phyloP scores from a whole-genome alignment of 2,797 vertebrate genomes.

The Coilia nasus region DNA sequence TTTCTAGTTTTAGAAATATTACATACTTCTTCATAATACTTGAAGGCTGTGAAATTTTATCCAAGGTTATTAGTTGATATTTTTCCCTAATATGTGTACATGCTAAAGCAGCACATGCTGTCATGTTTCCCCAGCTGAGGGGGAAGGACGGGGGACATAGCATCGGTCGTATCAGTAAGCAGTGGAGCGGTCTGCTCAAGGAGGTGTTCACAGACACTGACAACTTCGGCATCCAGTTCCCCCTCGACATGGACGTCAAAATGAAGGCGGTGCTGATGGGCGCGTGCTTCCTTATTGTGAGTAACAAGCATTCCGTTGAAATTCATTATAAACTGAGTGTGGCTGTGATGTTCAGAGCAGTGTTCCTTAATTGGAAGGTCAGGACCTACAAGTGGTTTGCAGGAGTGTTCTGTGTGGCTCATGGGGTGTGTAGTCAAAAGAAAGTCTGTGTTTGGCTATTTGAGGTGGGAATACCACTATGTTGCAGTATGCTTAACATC shows the following conservation, averaged over 20 bases:
- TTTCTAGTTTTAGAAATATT: too few species aligned
- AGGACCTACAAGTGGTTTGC: too few species aligned
- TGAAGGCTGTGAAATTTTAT: too few species aligned
- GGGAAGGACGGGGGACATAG: constrained; percentile 67
- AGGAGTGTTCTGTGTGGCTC: too few species aligned
- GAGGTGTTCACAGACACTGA: constrained; percentile 88
- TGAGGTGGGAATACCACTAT: too few species aligned
- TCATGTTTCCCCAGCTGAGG: constrained; percentile 74
- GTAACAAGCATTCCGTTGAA: constrained; percentile 51
- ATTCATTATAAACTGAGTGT: background rate
- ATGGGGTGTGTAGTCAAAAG: too few species aligned
- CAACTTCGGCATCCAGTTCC: constrained; percentile 92
- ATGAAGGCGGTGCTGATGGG: constrained; percentile 90
- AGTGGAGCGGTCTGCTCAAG: constrained; percentile 86
- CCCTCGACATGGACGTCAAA: constrained; percentile 87
- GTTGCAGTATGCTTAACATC: too few species aligned
- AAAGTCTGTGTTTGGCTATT: too few species aligned
- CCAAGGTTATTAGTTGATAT: too few species aligned
- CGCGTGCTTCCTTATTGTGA: constrained; percentile 89
- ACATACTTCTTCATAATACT: too few species aligned
- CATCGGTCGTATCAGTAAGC: constrained; percentile 89
- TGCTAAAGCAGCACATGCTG: background rate
- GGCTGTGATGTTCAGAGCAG: background rate
- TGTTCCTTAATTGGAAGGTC: too few species aligned
- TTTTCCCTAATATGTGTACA: too few species aligned